A percentile compares a stretch with the other conserved stretches of the same genome.
Evolutionary conservation across 2,888 invertebrate species (phyloP).

Genomic region (Spisula subtruncata): DNA sequence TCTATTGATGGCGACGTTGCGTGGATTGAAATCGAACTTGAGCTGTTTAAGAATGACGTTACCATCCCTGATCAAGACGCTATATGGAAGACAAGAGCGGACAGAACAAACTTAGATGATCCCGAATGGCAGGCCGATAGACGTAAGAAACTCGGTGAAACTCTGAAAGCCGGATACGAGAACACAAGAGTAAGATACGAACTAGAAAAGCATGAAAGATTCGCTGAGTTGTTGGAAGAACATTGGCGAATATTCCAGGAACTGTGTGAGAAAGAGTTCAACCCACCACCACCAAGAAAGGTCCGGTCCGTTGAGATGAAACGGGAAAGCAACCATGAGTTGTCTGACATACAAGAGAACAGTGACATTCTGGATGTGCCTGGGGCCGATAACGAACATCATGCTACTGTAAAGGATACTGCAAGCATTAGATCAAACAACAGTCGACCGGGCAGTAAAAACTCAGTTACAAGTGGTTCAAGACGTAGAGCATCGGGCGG

Average conservation of each 20-base stretch:
- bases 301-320: neutral
- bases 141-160: conserved; percentile 62
- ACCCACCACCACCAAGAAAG: neutral
- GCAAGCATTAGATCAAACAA: neutral
- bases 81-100: conserved; percentile 65
- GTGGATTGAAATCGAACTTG: conserved; percentile 73
- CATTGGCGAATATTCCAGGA: conserved; percentile 66
- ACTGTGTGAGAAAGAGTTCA: conserved; percentile 61
- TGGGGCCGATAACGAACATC: neutral
- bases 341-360: neutral
- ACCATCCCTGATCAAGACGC: conserved; percentile 72
- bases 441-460: neutral
- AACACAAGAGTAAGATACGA: conserved; percentile 40
- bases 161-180: conserved; percentile 69
- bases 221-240: conserved; percentile 57
- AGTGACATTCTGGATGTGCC: neutral
- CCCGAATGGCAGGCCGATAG: conserved; percentile 68
- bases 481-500: neutral
- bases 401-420: neutral
- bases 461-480: neutral
- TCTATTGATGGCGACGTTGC: conserved; percentile 77
- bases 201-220: conserved; percentile 54
- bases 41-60: conserved; percentile 74
- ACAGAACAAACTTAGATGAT: conserved; percentile 47
- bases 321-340: neutral